Evolutionary conservation across 2,888 invertebrate genomes (phyloP), one percentile per base, ranked within the genome.

Genomic region (Eueremaeus valkanovi): DNA sequence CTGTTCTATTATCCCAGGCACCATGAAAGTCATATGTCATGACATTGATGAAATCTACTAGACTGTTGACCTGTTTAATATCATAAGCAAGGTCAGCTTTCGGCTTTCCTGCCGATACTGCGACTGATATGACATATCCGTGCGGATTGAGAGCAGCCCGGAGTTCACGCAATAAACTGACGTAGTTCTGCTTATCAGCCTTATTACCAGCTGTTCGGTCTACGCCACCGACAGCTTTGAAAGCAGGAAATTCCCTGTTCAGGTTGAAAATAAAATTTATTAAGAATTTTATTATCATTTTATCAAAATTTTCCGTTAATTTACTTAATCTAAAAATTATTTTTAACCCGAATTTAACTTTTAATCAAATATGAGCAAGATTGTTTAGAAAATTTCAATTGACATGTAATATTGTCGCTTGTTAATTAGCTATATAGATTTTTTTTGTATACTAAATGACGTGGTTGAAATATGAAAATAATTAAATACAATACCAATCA

Each of bases 31-130:
- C 91, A 79, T 92, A 92, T 0, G 89, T 82, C 91, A 92, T 91
- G 0, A 92, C 80, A 80, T 88, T 88, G 66, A 91, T 86, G 33
- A 88, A 85, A 80, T 91, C 88, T 33, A 91, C 85, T 81, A 91
- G 86, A 80, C 90, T 90, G 76, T 89, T 87, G 18, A 94, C 84
- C 78, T 88, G 87, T 8, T 87, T 85, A 16, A 94, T 86, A 82
- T 93, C 90, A 81, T 94, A 94, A 0, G 90, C 91, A 0, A 86
- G 83, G 77, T 91, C 90, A 81, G 92, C 91, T 0, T 90, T 90
- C 33, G 86, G 86, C 81, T 89, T 89, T 0, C 90, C 89, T 0
- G 92, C 92, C 0, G 92, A 91, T 55, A 94, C 86, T 0, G 93
- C 93, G 0, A 93, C 91, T 0, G 93, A 92, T 27, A 94, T 83